phyloP scores from a whole-genome alignment of 2,113 vertebrate species.

The Falcunculus frontatus region DNA sequence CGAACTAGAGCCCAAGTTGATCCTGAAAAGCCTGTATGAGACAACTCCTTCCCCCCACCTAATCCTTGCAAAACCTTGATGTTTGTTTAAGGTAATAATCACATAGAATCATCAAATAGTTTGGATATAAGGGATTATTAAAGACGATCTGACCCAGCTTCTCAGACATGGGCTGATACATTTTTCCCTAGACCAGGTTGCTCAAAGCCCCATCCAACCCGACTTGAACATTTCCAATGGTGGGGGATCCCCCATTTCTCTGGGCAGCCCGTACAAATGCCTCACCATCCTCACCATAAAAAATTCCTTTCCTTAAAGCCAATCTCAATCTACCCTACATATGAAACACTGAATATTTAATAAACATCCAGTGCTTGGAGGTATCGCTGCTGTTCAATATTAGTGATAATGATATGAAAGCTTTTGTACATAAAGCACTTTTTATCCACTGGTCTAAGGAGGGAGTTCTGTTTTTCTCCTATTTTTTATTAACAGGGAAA shows the following conservation, averaged over 20 bases:
- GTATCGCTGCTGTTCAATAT: background rate
- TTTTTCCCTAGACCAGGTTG: background rate
- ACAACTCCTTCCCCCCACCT: background rate
- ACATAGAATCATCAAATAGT: background rate
- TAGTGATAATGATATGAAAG: background rate
- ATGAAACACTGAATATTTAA: background rate
- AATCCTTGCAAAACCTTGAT: background rate
- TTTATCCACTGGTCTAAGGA: background rate
- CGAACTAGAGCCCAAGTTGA: background rate
- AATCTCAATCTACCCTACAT: background rate
- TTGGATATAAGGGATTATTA: background rate
- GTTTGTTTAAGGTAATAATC: background rate
- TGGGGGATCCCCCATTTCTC: too few species aligned
- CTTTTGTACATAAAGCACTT: background rate
- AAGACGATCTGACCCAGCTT: background rate
- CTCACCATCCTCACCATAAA: background rate
- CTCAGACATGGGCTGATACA: rapidly evolving
- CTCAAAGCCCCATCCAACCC: background rate
- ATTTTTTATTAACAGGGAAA: background rate
- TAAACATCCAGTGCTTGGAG: background rate
- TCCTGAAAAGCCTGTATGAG: background rate
- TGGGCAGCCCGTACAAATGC: background rate
- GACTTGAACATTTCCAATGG: background rate
- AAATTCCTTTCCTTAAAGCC: background rate
- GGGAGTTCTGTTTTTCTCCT: background rate